Base-by-base conservation (phyloP, 30 jellyfish, hydroid and myxozoan species). In the Aurelia sp. region DNA sequence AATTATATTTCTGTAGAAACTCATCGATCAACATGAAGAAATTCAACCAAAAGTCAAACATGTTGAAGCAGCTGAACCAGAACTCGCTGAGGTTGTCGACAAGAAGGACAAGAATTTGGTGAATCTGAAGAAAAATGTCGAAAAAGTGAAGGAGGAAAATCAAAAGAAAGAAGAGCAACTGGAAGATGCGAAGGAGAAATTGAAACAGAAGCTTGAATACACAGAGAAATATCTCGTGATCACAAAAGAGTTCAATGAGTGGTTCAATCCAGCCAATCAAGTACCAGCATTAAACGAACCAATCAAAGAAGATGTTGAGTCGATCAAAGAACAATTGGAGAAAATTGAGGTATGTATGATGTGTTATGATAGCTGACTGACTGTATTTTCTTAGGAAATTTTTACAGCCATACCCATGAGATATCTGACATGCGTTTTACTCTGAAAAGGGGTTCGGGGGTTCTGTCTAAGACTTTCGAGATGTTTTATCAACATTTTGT, bases 211-310 rank as follows among this genome's bases (percentile, higher is more conserved):
- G 58, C 40, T 86, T 3, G 82, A 66, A 38, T 62, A 78, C 68
- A 73, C 94, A 9, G 76, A 30, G 68, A 76, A 52, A 48, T 84
- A 58, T 90, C 74, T 58, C 63, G 86, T 50, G 38, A 53, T 41
- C 55, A 22, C 81, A 8, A 78, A 69, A 55, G 97, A 88, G 67
- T 83, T 72, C 33, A 61, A 52, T 12, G 88, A 63, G 40, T 94
- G 99, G 99, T 74, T 76, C 64, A 50, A 69, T 40, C 72, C 65
- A 16, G 84, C 81, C 10, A 72, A 24, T 64, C 78, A 79, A 66
- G 88, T 85, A 47, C 97, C 97, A n/a, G 87, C 81, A 16, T 57
- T 90, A n/a, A 35, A 63, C 48, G 97, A 88, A 41, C 94, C 97
- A 6, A 74, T 85, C 58, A 95, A 92, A 17, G 67, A 87, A 16